A percentile compares a stretch with the other conserved stretches of the same genome.
phyloP scores from a whole-genome alignment of 2,797 vertebrate genomes.

The Anas bahamensis region DNA sequence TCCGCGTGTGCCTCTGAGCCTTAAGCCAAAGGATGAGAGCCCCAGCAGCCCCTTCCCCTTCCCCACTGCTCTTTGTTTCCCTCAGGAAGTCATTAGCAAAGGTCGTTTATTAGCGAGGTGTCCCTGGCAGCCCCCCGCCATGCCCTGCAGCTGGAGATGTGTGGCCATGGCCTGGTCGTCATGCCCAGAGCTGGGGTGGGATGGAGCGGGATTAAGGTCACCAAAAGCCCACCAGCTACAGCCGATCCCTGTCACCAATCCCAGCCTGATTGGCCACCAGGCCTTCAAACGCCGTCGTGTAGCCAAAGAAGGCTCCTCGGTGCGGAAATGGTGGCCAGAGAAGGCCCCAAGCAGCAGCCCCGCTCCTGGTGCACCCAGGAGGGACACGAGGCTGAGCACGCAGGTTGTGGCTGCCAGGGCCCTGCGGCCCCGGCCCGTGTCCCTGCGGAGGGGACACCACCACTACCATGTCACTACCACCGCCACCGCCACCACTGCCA shows the following conservation, averaged over 20 bases:
- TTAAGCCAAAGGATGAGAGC: too few relatives aligned
- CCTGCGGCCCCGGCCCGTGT: too few relatives aligned
- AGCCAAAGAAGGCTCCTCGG: neutral
- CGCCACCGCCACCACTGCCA: too few relatives aligned
- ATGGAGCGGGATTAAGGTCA: neutral
- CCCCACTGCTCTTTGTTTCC: constrained; percentile 29
- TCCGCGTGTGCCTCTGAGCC: too few relatives aligned
- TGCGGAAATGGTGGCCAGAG: neutral
- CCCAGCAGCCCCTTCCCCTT: neutral
- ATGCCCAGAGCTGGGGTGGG: too few relatives aligned
- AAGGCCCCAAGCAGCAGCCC: neutral
- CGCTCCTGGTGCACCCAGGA: neutral
- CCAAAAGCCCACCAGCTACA: neutral
- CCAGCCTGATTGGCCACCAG: too few relatives aligned
- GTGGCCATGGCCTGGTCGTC: too few relatives aligned
- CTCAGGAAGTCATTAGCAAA: constrained; percentile 57
- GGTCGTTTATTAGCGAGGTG: constrained; percentile 19
- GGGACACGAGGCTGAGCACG: neutral
- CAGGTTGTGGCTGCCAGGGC: neutral
- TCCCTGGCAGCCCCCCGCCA: neutral
- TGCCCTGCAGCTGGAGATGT: neutral
- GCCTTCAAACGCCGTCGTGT: neutral
- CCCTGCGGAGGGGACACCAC: too few relatives aligned
- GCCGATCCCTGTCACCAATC: neutral
- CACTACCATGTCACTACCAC: too few relatives aligned